Evolutionary conservation across 2,113 vertebrate species (phyloP).

Genomic region (Malurus elegans): DNA sequence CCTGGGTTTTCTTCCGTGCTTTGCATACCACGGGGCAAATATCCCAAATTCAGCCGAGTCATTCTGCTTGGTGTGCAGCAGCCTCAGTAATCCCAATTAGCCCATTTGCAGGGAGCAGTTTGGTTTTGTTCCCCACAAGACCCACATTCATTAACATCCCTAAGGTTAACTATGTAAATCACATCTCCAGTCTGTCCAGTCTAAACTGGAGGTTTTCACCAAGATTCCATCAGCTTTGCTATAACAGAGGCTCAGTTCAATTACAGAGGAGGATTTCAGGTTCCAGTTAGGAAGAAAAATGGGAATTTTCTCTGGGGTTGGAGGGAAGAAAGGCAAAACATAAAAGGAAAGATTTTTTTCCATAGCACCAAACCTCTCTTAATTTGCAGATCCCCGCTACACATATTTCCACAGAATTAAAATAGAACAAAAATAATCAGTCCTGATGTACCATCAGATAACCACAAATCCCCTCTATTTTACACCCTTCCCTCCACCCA

Average conservation of each 20-base stretch:
- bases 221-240: background rate
- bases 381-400: background rate
- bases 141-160: background rate
- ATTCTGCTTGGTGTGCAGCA: background rate
- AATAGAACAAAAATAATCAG: background rate
- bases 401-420: background rate
- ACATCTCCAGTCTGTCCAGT: background rate
- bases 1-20: slow-evolving; percentile 10
- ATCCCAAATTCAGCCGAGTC: background rate
- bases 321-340: background rate
- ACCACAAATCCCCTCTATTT: background rate
- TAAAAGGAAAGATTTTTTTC: background rate
- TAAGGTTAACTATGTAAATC: background rate
- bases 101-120: background rate
- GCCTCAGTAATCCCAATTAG: background rate
- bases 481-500: background rate
- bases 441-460: background rate
- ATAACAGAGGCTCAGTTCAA: background rate
- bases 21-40: slow-evolving; percentile 18
- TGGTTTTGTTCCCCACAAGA: background rate
- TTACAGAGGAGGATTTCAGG: background rate
- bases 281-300: background rate
- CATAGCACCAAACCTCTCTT: background rate
- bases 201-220: background rate
- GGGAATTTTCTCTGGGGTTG: background rate